phyloP scores from a whole-genome alignment of 2,888 invertebrate species.

The Tachina grossa region DNA sequence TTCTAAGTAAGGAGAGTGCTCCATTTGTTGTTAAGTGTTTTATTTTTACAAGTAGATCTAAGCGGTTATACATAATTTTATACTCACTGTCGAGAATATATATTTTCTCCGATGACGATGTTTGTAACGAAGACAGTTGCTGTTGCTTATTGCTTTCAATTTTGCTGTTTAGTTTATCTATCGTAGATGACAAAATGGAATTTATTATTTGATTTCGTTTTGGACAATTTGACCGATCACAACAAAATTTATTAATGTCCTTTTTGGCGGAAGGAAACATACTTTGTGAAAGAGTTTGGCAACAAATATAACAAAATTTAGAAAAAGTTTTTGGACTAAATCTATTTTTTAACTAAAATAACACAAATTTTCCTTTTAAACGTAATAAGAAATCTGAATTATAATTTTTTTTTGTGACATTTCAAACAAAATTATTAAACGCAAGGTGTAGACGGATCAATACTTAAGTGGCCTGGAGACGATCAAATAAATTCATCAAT shows the following conservation, averaged over 20 bases:
- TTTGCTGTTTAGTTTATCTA: slow-evolving; percentile 9
- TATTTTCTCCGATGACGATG: slow-evolving; percentile 7
- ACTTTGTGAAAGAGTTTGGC: not conserved
- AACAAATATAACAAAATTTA: slow-evolving; percentile 20
- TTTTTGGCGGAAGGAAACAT: not conserved
- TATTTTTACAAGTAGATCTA: not conserved
- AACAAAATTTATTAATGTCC: slow-evolving; percentile 10
- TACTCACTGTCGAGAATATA: slow-evolving; percentile 38
- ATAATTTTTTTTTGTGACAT: too few species aligned
- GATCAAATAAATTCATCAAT: too few species aligned
- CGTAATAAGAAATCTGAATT: too few species aligned
- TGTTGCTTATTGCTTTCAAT: slow-evolving; percentile 5
- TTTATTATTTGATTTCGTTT: not conserved
- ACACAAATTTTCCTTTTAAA: too few species aligned
- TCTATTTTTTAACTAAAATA: too few species aligned
- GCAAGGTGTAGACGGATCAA: too few species aligned
- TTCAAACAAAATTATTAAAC: too few species aligned
- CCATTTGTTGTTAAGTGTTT: slow-evolving; percentile 8
- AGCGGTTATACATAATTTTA: not conserved
- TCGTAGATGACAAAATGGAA: not conserved
- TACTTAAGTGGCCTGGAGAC: too few species aligned
- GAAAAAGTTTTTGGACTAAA: not conserved
- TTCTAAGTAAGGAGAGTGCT: slow-evolving; percentile 10
- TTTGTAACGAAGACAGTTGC: not conserved
- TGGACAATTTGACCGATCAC: slow-evolving; percentile 38